phyloP scores from a whole-genome alignment of 2,888 invertebrate species.

The Athalia rosae region DNA sequence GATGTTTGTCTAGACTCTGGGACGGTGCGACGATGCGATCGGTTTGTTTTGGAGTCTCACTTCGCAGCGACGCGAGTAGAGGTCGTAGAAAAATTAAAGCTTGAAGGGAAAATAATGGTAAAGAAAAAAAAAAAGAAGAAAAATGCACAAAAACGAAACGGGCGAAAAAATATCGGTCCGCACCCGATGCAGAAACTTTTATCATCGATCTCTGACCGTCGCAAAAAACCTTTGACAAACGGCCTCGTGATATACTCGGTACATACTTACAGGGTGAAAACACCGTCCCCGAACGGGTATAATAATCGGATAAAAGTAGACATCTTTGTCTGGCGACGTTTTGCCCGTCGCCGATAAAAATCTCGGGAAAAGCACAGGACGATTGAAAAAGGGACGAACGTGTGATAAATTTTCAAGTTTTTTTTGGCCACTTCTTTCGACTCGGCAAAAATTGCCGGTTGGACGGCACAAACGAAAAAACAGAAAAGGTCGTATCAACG shows the following conservation, averaged over 20 bases:
- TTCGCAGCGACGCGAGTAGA: too few species aligned
- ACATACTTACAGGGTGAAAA: neutral
- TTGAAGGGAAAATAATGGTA: constrained; percentile 35
- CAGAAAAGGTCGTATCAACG: too few species aligned
- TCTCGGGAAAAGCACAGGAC: neutral
- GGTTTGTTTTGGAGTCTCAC: neutral
- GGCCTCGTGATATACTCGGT: neutral
- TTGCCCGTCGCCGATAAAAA: constrained; percentile 14
- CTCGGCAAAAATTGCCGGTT: too few species aligned
- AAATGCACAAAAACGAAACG: constrained; percentile 35
- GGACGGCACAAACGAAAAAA: too few species aligned
- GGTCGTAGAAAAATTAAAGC: neutral
- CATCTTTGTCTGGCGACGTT: constrained; percentile 35
- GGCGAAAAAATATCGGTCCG: constrained; percentile 46
- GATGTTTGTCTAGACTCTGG: constrained; percentile 32
- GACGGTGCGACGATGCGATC: neutral
- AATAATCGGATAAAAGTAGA: neutral
- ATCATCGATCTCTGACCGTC: constrained; percentile 21
- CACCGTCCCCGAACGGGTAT: too few species aligned
- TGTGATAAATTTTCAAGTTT: neutral
- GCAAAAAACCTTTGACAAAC: constrained; percentile 41
- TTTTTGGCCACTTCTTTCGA: too few species aligned
- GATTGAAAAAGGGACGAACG: constrained; percentile 1
- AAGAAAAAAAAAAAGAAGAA: constrained; percentile 45
- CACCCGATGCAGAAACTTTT: constrained; percentile 42